Evolutionary conservation across 1,140 invertebrate species (phyloP), one percentile per base, ranked within the genome.

Genomic region (Lepidurus arcticus): DNA sequence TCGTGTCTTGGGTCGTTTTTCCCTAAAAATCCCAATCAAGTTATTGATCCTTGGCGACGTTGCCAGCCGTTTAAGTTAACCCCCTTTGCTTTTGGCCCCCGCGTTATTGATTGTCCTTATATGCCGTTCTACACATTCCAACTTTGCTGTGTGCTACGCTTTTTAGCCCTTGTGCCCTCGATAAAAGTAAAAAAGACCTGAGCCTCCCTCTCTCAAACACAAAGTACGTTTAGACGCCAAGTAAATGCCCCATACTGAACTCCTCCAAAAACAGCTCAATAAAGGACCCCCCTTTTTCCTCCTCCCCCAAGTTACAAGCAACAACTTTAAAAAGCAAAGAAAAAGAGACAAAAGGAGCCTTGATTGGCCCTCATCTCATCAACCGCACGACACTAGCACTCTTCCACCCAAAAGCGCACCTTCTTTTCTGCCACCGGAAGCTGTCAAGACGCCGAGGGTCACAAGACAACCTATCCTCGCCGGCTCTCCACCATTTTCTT

Each of bases 11-110:
- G 53, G 13, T 65, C 53, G 16, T 65, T 65, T 65, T 65, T 7
- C 53, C 53, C 53, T 65, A 13, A 65, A 65, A 65, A 65, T 65
- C 53, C 53, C 53, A 65, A 65, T 65, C 53, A 65, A 65, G 53
- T 65, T 65, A 65, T 65, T 65, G 53, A 65, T 65, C 53, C 53
- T 65, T 21, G 21, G 53, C 53, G 53, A 65, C 53, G 53, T 21
- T 65, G 53, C 53, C 53, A 65, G 53, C 53, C 53, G 53, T 65
- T 65, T 65, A 65, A 65, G 53, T 65, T 65, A 65, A 65, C 53
- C 53, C 8, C 53, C 53, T 65, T 16, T 13, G 16, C 21, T 65
- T 65, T 65, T n/a, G 21, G 6, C n/a, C 53, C 53, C 53, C 53
- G 21, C 53, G 53, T 65, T 65, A 65, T 65, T 65, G 53, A 65